Percentiles rank a stretch among this genome's conserved stretches.
These are phyloP conservation scores for Metallyticus violacea DNA, from an alignment of 2,888 invertebrate genomes.

Conservation along the genomic window DNA sequence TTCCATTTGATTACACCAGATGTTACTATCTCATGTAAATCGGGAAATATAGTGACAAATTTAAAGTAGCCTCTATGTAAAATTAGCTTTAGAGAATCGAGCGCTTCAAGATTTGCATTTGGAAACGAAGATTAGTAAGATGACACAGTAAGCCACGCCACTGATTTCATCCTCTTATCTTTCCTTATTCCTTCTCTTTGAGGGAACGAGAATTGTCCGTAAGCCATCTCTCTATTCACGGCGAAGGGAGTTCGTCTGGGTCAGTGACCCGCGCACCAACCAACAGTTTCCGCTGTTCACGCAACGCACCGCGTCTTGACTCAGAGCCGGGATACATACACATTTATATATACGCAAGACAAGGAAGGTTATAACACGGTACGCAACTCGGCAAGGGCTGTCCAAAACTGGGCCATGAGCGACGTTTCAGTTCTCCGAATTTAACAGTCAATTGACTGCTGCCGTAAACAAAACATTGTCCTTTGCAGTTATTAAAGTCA, in stretches of 20 bases:
- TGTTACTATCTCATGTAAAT: no score
- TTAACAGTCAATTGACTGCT: no score
- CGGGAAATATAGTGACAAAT: no score
- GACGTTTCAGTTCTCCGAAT: no score
- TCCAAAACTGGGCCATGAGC: background rate
- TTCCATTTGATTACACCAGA: no score
- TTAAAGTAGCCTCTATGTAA: no score
- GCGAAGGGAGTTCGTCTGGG: background rate
- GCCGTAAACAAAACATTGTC: no score
- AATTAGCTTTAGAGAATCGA: no score
- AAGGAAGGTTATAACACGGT: background rate
- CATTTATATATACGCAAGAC: background rate
- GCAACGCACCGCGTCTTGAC: conserved; percentile 11
- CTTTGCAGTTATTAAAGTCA: no score
- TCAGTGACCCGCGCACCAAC: background rate
- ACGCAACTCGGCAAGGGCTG: background rate
- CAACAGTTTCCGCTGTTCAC: background rate
- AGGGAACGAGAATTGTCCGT: background rate
- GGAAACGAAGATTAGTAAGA: background rate
- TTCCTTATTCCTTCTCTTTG: background rate
- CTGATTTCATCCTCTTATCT: background rate
- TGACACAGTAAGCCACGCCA: background rate
- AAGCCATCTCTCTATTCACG: background rate
- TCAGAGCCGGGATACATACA: background rate
- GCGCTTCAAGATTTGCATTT: background rate